phyloP scores from a whole-genome alignment of 35 echinoderm and acorn worm species.

The Ptychodera flava region DNA sequence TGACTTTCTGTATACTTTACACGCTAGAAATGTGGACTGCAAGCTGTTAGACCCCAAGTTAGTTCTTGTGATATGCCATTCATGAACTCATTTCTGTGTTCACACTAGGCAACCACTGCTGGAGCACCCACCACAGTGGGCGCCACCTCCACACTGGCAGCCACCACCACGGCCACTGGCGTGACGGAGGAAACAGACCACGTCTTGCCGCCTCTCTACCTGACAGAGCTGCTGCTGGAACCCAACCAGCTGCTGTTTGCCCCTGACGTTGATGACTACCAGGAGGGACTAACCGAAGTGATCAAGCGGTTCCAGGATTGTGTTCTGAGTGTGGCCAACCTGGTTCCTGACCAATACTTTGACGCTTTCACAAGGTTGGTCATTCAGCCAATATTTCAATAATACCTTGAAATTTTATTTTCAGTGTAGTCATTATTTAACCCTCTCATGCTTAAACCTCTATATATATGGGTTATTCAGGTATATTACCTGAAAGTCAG shows the following conservation, averaged over 20 bases:
- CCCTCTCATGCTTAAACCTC: no score
- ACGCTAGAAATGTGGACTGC: no score
- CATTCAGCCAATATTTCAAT: no score
- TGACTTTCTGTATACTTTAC: no score
- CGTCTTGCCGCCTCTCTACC: constrained; percentile 63
- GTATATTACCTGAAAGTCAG: no score
- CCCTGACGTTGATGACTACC: constrained; percentile 79
- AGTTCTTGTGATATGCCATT: no score
- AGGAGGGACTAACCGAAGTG: constrained; percentile 76
- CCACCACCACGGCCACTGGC: constrained; percentile 2
- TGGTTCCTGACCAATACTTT: constrained; percentile 97
- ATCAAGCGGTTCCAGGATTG: constrained; percentile 92
- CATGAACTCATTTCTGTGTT: no score
- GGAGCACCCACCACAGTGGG: constrained; percentile 27
- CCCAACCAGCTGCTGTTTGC: constrained; percentile 78
- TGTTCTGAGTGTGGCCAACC: constrained; percentile 87
- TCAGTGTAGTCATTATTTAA: no score
- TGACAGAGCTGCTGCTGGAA: constrained; percentile 93
- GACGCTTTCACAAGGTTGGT: constrained; percentile 96
- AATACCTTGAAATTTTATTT: no score
- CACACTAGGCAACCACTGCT: constrained; percentile 72
- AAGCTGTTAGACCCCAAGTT: no score
- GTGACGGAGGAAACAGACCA: constrained; percentile 25
- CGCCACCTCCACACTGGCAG: constrained; percentile 22
- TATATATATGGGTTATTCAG: no score